These are phyloP conservation scores for Psilanteris sp. DNA, from an alignment of 1,140 invertebrate species.

Conservation along the genomic window DNA sequence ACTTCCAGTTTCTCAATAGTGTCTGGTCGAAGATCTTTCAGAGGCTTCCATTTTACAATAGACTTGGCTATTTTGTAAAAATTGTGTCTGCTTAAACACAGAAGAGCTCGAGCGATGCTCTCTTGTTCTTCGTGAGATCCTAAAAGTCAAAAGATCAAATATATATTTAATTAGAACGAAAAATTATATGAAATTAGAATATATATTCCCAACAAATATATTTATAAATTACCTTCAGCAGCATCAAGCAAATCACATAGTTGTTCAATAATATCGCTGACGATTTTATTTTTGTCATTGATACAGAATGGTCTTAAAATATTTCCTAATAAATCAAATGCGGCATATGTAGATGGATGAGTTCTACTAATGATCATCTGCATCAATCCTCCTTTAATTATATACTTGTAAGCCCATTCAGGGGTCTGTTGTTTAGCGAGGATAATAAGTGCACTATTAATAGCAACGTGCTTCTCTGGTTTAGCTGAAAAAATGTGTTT, in stretches of 20 bases:
- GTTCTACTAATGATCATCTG: slow-evolving; percentile 67
- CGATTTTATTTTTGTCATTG: slow-evolving; percentile 41
- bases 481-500: slow-evolving; percentile 55
- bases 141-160: no score
- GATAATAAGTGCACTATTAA: slow-evolving; percentile 67
- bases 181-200: no score
- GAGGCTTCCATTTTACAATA: slow-evolving; percentile 69
- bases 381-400: slow-evolving; percentile 66
- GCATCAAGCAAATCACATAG: slow-evolving; percentile 68
- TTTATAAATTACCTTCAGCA: slow-evolving; percentile 68
- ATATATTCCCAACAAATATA: no score
- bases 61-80: slow-evolving; percentile 56
- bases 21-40: slow-evolving; percentile 36
- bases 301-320: slow-evolving; percentile 68
- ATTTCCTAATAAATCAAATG: slow-evolving; percentile 69
- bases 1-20: slow-evolving; percentile 61
- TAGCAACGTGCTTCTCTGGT: slow-evolving; percentile 29
- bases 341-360: slow-evolving; percentile 63
- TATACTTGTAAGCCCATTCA: slow-evolving; percentile 68
- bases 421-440: slow-evolving; percentile 70
- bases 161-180: no score
- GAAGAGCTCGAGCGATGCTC: slow-evolving; percentile 68
- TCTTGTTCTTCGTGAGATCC: slow-evolving; percentile 70
- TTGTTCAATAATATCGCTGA: slow-evolving; percentile 67
- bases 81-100: slow-evolving; percentile 67